These are phyloP conservation scores for Labeo catla DNA, from an alignment of 2,113 vertebrate species.

Conservation along the genomic window DNA sequence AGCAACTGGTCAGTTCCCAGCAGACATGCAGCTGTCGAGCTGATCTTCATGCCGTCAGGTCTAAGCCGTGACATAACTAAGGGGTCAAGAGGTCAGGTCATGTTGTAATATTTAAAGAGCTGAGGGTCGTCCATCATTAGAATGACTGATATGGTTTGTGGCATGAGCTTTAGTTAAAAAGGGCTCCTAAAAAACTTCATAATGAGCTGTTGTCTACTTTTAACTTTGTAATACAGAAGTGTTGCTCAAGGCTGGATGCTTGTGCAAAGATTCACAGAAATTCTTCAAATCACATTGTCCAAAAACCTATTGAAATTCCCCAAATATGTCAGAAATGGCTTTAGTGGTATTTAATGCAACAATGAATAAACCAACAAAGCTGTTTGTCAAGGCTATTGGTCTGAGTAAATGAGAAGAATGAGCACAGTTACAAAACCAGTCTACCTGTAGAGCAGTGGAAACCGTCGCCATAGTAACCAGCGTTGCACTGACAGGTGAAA, in stretches of 20 bases:
- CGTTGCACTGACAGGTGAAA: slow-evolving; percentile 84
- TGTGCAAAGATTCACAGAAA: neutral
- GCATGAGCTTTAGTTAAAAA: neutral
- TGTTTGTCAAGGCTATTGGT: neutral
- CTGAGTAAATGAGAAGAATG: neutral
- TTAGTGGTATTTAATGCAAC: neutral
- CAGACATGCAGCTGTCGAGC: neutral
- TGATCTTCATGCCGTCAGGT: neutral
- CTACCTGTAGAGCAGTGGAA: slow-evolving; percentile 79
- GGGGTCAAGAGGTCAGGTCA: slow-evolving; percentile 4
- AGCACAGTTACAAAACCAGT: neutral
- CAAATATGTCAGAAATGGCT: neutral
- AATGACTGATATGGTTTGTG: neutral
- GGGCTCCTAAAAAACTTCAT: neutral
- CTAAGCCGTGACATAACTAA: neutral
- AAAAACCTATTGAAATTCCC: neutral
- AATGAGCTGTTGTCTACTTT: neutral
- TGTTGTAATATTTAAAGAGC: slow-evolving; percentile 37
- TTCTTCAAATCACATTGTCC: neutral
- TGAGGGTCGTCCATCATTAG: neutral
- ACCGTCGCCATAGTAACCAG: slow-evolving; percentile 87
- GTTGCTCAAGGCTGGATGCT: neutral
- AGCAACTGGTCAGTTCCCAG: slow-evolving; percentile 14
- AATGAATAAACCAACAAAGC: neutral
- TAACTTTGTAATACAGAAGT: neutral